Evolutionary conservation across 2,113 vertebrate genomes (phyloP), one percentile per base, ranked within the genome.

Genomic region (Plectropomus leopardus): DNA sequence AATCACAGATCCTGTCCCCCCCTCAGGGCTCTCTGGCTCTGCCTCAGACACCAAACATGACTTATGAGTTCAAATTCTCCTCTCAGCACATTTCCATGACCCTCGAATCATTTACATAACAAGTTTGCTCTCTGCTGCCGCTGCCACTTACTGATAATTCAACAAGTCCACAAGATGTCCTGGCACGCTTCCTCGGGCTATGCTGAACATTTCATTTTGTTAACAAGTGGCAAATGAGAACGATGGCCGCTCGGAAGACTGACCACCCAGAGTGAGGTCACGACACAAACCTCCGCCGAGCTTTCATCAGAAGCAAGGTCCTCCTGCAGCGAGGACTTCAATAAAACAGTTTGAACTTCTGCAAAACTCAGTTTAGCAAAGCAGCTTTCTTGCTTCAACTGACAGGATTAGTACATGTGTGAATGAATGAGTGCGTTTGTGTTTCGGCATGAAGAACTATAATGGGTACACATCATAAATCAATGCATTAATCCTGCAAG

Each of bases 21-120:
- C 28, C 24, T 50, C 21, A 9, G 32, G 47, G 10, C 21, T 57
- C 40, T 16, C 50, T 81, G 45, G 60, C 59, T 82, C 68, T 50
- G 14, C 54, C 32, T 86, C 72, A 71, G 66, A 75, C 67, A 34
- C 40, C 68, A 74, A 78, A 75, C 48, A 19, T n/a, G 44, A 74
- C 19, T 70, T 53, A 59, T 61, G 58, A 82, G 48, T 36, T 73
- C 13, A 64, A 76, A 77, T 60, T 74, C 59, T 76, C 70, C 32
- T 63, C 79, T 88, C 75, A 21, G 64, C 63, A 48, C 73, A 86
- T 91, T 84, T 76, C 78, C 26, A 26, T 84, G 84, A 90, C 83
- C 82, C 84, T 59, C 70, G 51, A 61, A 76, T 78, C 32, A 70
- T 92, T 94, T 92, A 79, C 71, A 81, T 76, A 87, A 91, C 76